These are phyloP conservation scores for Pheosia tremula DNA, from an alignment of 2,888 invertebrate species.

Conservation along the genomic window DNA sequence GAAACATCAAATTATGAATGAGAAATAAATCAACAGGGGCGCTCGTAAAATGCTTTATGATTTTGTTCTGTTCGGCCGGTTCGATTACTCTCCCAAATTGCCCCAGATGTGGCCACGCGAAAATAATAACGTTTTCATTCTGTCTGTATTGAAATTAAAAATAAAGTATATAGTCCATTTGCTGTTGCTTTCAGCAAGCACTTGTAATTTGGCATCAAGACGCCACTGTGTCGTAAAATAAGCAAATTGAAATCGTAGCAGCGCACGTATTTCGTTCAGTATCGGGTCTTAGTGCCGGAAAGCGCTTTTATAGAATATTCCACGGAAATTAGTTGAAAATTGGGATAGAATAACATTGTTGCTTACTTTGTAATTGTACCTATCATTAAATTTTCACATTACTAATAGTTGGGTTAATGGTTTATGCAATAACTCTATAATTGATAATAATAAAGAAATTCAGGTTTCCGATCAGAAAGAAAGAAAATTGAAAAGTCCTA, in stretches of 20 bases:
- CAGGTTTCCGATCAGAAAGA: too few relatives aligned
- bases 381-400: too few relatives aligned
- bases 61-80: constrained; percentile 73
- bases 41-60: constrained; percentile 82
- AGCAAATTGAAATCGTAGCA: constrained; percentile 6
- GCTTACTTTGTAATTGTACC: not conserved
- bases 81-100: constrained; percentile 75
- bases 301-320: not conserved
- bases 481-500: too few relatives aligned
- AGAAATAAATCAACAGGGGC: constrained; percentile 80
- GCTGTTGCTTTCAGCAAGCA: constrained; percentile 41
- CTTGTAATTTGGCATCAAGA: constrained; percentile 37
- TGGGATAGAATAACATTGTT: not conserved
- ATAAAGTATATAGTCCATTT: constrained; percentile 48
- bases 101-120: constrained; percentile 70
- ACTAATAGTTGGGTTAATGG: too few relatives aligned
- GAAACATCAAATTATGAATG: constrained; percentile 83
- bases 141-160: constrained; percentile 54
- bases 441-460: too few relatives aligned
- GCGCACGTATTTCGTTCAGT: constrained; percentile 5
- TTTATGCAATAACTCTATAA: too few relatives aligned
- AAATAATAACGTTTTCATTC: constrained; percentile 58
- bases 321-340: not conserved
- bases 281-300: not conserved
- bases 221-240: constrained; percentile 36